A percentile compares a stretch with the other conserved stretches of the same genome.
These are phyloP conservation scores for Drosophila parabipectinata DNA, from an alignment of 1,140 invertebrate species.

Conservation along the genomic window DNA sequence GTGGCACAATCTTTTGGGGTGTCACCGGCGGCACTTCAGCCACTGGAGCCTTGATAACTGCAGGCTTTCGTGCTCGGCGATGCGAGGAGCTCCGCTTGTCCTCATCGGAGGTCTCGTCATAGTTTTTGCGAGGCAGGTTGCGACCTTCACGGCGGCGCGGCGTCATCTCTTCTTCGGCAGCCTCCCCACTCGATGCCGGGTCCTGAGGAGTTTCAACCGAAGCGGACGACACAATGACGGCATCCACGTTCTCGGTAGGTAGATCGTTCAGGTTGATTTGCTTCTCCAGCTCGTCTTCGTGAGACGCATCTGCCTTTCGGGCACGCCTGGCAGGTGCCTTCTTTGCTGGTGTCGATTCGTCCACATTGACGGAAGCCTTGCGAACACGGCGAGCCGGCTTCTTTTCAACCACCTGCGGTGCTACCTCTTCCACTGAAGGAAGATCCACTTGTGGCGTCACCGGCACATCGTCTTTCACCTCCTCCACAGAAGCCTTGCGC, in stretches of 20 bases:
- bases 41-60: background rate
- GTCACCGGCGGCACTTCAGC: background rate
- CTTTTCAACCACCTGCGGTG: slow-evolving; percentile 7
- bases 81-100: slow-evolving; percentile 38
- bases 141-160: slow-evolving; percentile 65
- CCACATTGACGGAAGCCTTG: slow-evolving; percentile 36
- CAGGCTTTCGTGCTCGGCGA: slow-evolving; percentile 49
- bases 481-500: slow-evolving; percentile 2
- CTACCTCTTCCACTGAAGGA: background rate
- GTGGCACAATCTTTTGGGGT: slow-evolving; percentile 6
- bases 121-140: slow-evolving; percentile 69
- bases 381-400: slow-evolving; percentile 38
- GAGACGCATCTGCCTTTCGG: slow-evolving; percentile 23
- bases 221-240: background rate
- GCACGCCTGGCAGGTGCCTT: slow-evolving; percentile 34
- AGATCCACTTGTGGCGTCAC: background rate
- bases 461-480: background rate
- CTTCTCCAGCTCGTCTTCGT: background rate
- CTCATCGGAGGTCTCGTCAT: slow-evolving; percentile 69
- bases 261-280: slow-evolving; percentile 6
- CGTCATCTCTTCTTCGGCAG: slow-evolving; percentile 52
- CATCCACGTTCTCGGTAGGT: slow-evolving; percentile 2
- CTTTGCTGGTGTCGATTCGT: slow-evolving; percentile 35
- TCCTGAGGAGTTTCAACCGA: background rate
- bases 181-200: background rate